phyloP scores from a whole-genome alignment of 2,888 invertebrate genomes.

The Drosophila algonquin region DNA sequence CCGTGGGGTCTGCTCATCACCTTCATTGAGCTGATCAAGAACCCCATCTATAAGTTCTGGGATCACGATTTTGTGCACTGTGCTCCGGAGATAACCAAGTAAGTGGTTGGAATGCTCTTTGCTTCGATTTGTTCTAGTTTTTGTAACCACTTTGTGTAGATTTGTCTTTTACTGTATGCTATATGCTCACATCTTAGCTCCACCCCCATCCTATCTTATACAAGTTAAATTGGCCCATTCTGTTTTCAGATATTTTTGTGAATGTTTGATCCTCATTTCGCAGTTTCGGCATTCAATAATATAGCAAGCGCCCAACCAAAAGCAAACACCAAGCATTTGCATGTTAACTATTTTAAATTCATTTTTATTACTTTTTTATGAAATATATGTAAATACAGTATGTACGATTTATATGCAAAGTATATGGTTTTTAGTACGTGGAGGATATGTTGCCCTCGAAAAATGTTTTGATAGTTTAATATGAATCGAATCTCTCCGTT shows the following conservation, averaged over 20 bases:
- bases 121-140: not conserved
- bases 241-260: constrained; percentile 72
- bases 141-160: constrained; percentile 2
- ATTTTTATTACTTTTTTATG: constrained; percentile 13
- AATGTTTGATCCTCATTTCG: constrained; percentile 62
- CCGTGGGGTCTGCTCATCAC: constrained; percentile 99
- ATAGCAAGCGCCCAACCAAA: constrained; percentile 29
- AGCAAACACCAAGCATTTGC: constrained; percentile 15
- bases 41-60: constrained; percentile 99
- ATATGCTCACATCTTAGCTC: constrained; percentile 3
- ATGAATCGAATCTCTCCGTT: not conserved
- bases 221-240: constrained; percentile 19
- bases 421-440: constrained; percentile 13
- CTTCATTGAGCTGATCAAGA: constrained; percentile 99
- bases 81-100: constrained; percentile 99
- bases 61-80: constrained; percentile 99
- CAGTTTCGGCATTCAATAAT: constrained; percentile 61
- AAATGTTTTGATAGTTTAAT: constrained; percentile 6
- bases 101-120: constrained; percentile 83
- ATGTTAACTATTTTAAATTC: constrained; percentile 34
- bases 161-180: not conserved
- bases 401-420: no score
- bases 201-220: not conserved
- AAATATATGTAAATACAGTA: constrained; percentile 1
- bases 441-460: not conserved